Conservation (phyloP, 2,797 vertebrate species). For the Anguilla megastoma region DNA sequence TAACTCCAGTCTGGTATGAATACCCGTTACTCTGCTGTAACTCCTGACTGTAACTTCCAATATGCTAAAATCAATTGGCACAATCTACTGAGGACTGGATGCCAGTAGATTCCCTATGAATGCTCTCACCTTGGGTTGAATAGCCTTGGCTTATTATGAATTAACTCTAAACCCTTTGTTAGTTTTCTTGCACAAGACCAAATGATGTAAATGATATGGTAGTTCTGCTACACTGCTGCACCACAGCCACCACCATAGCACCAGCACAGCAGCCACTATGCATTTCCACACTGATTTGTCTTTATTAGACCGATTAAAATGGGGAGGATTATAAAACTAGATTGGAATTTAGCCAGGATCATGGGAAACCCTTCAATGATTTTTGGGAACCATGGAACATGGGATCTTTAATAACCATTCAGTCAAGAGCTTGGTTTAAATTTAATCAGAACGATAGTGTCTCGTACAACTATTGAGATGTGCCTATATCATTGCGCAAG, state of each 20-base stretch:
- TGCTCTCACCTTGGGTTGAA: no score
- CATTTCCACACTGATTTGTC: neutral
- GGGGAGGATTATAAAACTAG: neutral
- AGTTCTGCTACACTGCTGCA: neutral
- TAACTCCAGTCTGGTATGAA: no score
- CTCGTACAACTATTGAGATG: neutral
- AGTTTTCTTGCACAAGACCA: no score
- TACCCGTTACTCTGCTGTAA: no score
- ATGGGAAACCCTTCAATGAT: neutral
- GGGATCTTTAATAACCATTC: neutral
- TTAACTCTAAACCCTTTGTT: no score
- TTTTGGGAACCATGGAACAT: neutral
- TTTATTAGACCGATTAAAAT: neutral
- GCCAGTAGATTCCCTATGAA: no score
- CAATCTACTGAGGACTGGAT: no score
- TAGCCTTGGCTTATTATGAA: no score
- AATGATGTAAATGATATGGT: no score
- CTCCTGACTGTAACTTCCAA: no score
- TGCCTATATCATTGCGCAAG: neutral
- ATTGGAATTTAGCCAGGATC: neutral
- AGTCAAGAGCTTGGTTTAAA: slow-evolving; percentile 2
- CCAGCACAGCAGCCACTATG: neutral
- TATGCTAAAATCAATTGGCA: no score
- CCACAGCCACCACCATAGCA: neutral
- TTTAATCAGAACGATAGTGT: neutral